Percentiles rank a stretch among this genome's conserved stretches.
Evolutionary conservation across 2,797 vertebrate species (phyloP).

Genomic region (Molossus molossus): DNA sequence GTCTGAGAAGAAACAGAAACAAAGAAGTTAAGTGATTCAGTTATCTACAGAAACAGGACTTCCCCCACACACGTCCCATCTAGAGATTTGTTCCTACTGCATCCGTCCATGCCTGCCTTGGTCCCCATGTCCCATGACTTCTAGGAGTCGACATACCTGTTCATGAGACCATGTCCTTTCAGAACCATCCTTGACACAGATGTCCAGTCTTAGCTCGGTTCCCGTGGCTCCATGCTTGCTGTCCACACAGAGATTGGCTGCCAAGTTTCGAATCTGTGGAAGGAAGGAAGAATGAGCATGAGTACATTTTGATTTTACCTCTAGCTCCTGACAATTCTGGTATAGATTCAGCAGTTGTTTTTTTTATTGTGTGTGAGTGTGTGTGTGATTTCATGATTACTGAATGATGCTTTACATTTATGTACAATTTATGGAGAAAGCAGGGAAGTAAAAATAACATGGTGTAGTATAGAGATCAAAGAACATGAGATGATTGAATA

Average conservation of each 20-base stretch:
- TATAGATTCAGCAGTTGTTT: background rate
- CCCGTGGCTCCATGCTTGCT: slow-evolving; percentile 94
- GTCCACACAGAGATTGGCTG: slow-evolving; percentile 94
- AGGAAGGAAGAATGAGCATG: slow-evolving; percentile 58
- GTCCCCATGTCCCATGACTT: fast-evolving
- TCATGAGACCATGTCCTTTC: slow-evolving; percentile 96
- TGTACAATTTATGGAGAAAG: background rate
- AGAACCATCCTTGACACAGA: slow-evolving; percentile 94
- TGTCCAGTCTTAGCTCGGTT: slow-evolving; percentile 93
- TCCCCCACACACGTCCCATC: fast-evolving
- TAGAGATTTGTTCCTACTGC: background rate
- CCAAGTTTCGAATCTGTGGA: slow-evolving; percentile 92
- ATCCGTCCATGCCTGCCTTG: fast-evolving
- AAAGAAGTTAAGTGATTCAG: background rate
- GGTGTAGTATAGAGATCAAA: background rate
- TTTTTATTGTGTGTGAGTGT: background rate
- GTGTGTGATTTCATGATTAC: background rate
- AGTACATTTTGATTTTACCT: background rate
- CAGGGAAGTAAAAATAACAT: background rate
- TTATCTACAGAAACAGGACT: fast-evolving
- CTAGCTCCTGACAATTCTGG: background rate
- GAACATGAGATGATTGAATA: background rate
- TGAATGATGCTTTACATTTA: background rate
- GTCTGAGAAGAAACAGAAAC: background rate
- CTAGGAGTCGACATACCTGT: slow-evolving; percentile 89